Percentiles rank a stretch among this genome's conserved stretches.
Evolutionary conservation across 2,797 vertebrate species (phyloP).

Genomic region (Columba guinea): DNA sequence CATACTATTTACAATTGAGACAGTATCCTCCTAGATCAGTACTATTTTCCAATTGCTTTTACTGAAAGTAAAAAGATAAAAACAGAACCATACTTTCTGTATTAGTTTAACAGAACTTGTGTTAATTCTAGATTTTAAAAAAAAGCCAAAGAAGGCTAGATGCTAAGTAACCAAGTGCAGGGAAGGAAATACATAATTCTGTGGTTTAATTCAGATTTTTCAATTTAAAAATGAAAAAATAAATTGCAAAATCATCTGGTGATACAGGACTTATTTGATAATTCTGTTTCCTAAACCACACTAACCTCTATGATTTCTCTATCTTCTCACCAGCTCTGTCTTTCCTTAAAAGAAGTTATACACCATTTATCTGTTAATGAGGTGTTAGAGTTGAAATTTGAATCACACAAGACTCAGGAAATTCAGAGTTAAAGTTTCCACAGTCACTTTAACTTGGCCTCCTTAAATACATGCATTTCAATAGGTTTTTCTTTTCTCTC

Average conservation of each 20-base stretch:
- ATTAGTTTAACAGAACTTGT: neutral
- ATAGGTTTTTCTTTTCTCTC: conserved; percentile 16
- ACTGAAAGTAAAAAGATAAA: neutral
- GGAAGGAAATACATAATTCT: neutral
- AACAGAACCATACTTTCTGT: neutral
- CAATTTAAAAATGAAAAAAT: neutral
- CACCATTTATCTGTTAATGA: conserved; percentile 47
- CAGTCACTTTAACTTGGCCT: conserved; percentile 46
- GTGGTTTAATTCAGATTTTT: neutral
- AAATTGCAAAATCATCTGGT: neutral
- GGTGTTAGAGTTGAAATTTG: conserved; percentile 57
- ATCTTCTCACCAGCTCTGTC: neutral
- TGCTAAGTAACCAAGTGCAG: neutral
- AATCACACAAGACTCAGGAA: conserved; percentile 73
- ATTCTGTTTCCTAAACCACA: neutral
- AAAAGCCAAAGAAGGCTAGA: too few species aligned
- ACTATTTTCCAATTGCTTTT: neutral
- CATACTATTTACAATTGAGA: neutral
- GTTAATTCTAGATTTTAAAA: neutral
- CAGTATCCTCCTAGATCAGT: neutral
- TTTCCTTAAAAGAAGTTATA: conserved; percentile 5
- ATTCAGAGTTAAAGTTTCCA: conserved; percentile 62
- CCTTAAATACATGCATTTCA: conserved; percentile 59
- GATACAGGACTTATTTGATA: neutral
- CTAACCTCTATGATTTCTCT: neutral